Base-by-base conservation (phyloP, 2,888 invertebrate species). In the Thereva nobilitata region DNA sequence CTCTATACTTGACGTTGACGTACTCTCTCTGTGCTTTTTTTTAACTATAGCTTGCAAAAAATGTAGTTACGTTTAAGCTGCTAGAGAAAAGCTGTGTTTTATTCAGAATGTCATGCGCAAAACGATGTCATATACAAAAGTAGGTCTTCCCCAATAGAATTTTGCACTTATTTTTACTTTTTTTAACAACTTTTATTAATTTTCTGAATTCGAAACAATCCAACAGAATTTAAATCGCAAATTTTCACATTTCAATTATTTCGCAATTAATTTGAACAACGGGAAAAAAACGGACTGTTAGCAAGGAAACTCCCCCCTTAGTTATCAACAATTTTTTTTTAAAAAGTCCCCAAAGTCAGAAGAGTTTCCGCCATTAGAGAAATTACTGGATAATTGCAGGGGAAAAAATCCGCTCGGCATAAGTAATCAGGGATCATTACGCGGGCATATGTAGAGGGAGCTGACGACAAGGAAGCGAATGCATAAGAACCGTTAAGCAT, bases 391-490 rank as follows among this genome's bases (percentile, higher is more conserved):
- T 61, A 61, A 61, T 61, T 50, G 50, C 40, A 50, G 41, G n/a
- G 40, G 41, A 41, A 61, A 61, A 50, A 50, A 61, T 61, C 50
- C 61, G 50, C 50, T 50, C 37, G 45, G 61, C 61, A 61, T 61
- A 61, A 61, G 61, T 45, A 61, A 61, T 61, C 61, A 45, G 7
- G 42, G 23, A 61, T 61, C 50, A 61, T 50, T 61, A 61, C 61
- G 50, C 40, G 61, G 23, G 23, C 61, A 61, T 61, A 61, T 61
- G 61, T 50, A 50, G 7, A 42, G 61, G 41, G 45, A 23, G 23
- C 23, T 23, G 23, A 23, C 23, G 23, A 23, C 23, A 23, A 23
- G 23, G 23, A 23, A 9, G 47, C 7, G n/a, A 57, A 44, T 41
- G 61, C 49, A 61, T 50, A 61, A 61, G 23, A 61, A 61, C 61